Base-by-base conservation (phyloP, 2,113 vertebrate genomes). In the Pica pica region DNA sequence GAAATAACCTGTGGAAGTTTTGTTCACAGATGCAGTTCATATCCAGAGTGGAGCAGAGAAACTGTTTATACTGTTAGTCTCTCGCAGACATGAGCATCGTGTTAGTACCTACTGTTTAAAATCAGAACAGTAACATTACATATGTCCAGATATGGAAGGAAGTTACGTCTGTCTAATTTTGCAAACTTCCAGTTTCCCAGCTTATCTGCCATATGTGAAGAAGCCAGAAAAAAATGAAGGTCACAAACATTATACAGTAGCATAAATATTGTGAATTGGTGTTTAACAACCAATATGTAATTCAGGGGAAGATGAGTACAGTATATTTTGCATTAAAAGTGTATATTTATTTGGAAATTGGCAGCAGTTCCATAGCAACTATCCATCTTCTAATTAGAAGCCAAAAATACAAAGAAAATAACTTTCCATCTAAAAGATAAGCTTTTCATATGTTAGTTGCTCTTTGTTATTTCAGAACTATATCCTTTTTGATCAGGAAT, bases 11-110 rank as follows among this genome's bases (percentile, higher is more conserved):
- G 5, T 53, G 28, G 50, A 93, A 90, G 75, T 93, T 68, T 50
- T 73, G 35, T 91, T 93, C 87, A 90, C 89, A 91, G 80, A 61
- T 70, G 68, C 53, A 78, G 44, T 55, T 26, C 1, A 0, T 63
- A 73, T 57, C 42, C 75, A 57, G 61, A 76, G 61, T 23, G 33
- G 50, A 82, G 63, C 11, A 64, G 53, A 31, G n/a, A 83, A 96
- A 42, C 42, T 94, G 65, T 94, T 90, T 89, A 46, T 82, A 41
- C 73, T 83, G 71, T 79, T 83, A 95, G 65, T 65, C 81, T 94
- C 64, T 90, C 2, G 1, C 31, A 44, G 87, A 83, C 87, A 33
- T 10, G 75, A 91, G 46, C 50, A 27, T 64, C 75, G 41, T 63
- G 55, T 70, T 87, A 49, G 35, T 80, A 60, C 26, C 49, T 71